A percentile compares a stretch with the other conserved stretches of the same genome.
These are phyloP conservation scores for Caenorhabditis sp. DNA, from an alignment of 2,888 invertebrate species.

Conservation along the genomic window DNA sequence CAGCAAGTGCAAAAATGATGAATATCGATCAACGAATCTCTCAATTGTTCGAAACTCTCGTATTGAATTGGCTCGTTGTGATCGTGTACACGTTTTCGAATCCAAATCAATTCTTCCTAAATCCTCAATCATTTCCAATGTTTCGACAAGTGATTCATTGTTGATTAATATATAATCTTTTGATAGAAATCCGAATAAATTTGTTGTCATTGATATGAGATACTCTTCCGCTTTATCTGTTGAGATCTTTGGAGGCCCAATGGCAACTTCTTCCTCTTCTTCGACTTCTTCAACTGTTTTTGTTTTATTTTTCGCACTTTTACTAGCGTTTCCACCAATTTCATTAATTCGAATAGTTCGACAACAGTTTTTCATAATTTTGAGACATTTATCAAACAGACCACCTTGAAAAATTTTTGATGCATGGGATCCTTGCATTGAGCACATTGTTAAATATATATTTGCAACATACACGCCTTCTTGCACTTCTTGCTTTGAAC, in stretches of 20 bases:
- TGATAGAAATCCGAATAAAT: conserved; percentile 15
- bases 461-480: conserved; percentile 9
- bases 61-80: conserved; percentile 15
- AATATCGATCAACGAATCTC: conserved; percentile 21
- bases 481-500: conserved; percentile 10
- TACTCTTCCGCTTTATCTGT: conserved; percentile 24
- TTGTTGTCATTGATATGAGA: conserved; percentile 11
- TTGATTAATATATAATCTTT: conserved; percentile 17
- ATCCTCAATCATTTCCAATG: conserved; percentile 24
- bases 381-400: conserved; percentile 25
- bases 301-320: conserved; percentile 7
- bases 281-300: conserved; percentile 6
- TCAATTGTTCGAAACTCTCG: conserved; percentile 22
- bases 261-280: conserved; percentile 1
- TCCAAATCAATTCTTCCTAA: conserved; percentile 23
- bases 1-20: conserved; percentile 13
- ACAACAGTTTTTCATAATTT: conserved; percentile 25
- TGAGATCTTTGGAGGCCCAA: conserved; percentile 24
- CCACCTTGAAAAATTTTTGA: conserved; percentile 18
- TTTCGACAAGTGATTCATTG: conserved; percentile 4
- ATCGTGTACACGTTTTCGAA: background rate
- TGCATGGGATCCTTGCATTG: conserved; percentile 8
- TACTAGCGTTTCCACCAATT: background rate
- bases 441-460: conserved; percentile 20
- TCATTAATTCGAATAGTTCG: conserved; percentile 23